Conservation (phyloP, 2,797 vertebrate genomes). For the Gallinago solitaria region DNA sequence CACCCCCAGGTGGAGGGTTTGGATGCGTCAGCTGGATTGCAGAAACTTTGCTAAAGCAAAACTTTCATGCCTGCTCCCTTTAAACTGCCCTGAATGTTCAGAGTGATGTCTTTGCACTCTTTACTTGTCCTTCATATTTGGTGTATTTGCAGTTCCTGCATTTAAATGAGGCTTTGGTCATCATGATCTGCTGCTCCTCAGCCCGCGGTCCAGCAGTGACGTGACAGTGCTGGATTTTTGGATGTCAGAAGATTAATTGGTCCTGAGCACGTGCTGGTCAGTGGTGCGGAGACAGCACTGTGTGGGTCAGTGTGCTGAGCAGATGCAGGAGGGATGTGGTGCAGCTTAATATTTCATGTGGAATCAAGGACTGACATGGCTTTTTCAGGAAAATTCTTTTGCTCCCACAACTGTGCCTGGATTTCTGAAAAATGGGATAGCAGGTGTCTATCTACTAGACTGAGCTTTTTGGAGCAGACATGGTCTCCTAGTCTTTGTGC, state of each 20-base stretch:
- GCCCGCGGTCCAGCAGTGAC: neutral
- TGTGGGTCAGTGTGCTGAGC: neutral
- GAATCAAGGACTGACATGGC: neutral
- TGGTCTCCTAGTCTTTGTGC: neutral
- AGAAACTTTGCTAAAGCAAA: neutral
- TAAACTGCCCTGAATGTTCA: neutral
- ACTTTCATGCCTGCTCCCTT: neutral
- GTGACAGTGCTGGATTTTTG: neutral
- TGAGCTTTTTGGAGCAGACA: neutral
- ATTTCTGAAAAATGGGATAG: neutral
- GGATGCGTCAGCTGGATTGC: neutral
- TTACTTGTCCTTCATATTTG: neutral
- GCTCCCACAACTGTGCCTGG: neutral
- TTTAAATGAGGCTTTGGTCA: neutral
- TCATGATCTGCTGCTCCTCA: neutral
- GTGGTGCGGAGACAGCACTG: neutral
- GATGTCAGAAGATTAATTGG: neutral
- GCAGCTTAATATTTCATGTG: fast-evolving
- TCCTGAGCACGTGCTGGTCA: fast-evolving
- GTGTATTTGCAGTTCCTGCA: neutral
- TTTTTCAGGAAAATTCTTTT: neutral
- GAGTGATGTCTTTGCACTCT: neutral
- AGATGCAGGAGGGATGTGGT: neutral
- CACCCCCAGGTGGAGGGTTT: neutral
- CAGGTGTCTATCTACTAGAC: neutral